These are phyloP conservation scores for Prunella himalayana DNA, from an alignment of 2,113 vertebrate genomes.

Conservation along the genomic window DNA sequence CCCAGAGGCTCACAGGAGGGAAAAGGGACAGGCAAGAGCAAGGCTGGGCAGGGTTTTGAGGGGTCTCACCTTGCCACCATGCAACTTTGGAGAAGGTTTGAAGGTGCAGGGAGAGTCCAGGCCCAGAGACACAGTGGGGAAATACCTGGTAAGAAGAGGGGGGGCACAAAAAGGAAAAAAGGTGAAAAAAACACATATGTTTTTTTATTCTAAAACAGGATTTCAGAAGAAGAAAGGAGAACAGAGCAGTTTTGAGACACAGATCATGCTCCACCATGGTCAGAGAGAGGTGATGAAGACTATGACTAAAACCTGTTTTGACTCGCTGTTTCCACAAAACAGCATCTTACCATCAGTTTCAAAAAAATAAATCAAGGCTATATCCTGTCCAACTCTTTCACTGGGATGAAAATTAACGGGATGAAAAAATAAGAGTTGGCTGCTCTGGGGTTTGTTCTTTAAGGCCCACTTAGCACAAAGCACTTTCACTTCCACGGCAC, in stretches of 20 bases:
- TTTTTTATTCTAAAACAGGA: neutral
- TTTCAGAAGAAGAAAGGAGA: neutral
- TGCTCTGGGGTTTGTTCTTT: neutral
- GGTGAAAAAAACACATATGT: accelerated
- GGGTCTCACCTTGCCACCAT: neutral
- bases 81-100: neutral
- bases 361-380: neutral
- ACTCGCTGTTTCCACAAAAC: neutral
- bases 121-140: neutral
- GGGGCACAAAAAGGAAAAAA: neutral
- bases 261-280: neutral
- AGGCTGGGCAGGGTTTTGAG: neutral
- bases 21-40: neutral
- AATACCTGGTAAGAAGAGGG: neutral
- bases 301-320: neutral
- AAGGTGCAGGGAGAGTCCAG: neutral
- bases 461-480: neutral
- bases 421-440: neutral
- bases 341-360: neutral
- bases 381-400: neutral
- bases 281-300: neutral
- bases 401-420: neutral
- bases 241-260: neutral
- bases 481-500: neutral
- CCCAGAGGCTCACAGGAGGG: neutral